Percentiles rank a stretch among this genome's conserved stretches.
Conservation (phyloP, 2,113 vertebrate genomes). For the Zapus hudsonius region DNA sequence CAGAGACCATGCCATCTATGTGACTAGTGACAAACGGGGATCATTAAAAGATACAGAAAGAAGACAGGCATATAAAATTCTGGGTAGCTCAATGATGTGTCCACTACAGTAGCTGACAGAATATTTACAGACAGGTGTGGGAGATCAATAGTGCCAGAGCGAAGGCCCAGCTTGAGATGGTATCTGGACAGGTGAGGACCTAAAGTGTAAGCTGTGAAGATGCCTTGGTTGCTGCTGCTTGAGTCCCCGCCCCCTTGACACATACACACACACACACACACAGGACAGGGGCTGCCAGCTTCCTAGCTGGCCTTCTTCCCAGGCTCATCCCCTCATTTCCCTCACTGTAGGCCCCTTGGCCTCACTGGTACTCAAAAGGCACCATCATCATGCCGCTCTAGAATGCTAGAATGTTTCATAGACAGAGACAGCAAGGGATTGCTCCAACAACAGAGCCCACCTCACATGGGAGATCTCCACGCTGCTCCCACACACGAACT, state of each 20-base stretch:
- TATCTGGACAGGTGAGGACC: background rate
- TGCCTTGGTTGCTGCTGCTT: background rate
- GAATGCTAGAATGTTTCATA: background rate
- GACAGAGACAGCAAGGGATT: background rate
- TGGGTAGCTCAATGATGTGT: background rate
- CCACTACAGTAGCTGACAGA: background rate
- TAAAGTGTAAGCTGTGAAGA: background rate
- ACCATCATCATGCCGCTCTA: rapidly evolving
- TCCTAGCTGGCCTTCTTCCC: background rate
- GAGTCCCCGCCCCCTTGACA: too few relatives aligned
- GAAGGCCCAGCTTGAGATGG: rapidly evolving
- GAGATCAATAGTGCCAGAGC: background rate
- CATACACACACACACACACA: too few relatives aligned
- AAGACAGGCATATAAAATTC: background rate
- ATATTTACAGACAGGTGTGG: background rate
- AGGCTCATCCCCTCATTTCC: background rate
- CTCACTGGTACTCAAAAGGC: too few relatives aligned
- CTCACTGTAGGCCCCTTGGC: rapidly evolving
- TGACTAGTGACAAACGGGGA: background rate
- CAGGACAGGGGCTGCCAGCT: background rate
- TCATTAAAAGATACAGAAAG: slow-evolving; percentile 26
- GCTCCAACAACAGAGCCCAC: background rate
- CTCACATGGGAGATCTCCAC: background rate
- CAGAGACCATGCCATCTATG: background rate
- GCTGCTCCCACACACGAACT: too few relatives aligned